Percentiles rank a stretch among this genome's conserved stretches.
phyloP scores from a whole-genome alignment of 2,797 vertebrate genomes.

The Xiphorhynchus erythropygius region DNA sequence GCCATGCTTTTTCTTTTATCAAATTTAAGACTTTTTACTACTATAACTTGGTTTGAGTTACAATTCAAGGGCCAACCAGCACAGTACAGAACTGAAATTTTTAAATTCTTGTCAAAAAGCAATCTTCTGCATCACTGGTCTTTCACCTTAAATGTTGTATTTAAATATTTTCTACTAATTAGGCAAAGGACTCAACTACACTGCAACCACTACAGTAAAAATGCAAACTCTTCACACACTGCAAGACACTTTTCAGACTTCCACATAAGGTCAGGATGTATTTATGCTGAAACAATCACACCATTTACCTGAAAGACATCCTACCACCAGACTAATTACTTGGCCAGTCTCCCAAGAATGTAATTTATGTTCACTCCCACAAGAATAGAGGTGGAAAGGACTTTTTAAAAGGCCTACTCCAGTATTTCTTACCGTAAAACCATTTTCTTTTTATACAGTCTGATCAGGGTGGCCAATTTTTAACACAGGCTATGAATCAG shows the following conservation, averaged over 20 bases:
- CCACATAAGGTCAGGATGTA: fast-evolving
- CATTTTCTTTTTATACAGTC: background rate
- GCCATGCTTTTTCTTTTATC: background rate
- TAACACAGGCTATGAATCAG: background rate
- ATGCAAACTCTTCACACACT: background rate
- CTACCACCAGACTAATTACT: background rate
- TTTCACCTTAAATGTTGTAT: background rate
- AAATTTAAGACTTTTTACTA: background rate
- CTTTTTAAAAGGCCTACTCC: background rate
- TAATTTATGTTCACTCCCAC: background rate
- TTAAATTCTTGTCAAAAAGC: background rate
- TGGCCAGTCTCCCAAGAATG: background rate
- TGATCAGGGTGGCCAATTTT: background rate
- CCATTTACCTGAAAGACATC: background rate
- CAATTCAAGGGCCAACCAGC: background rate
- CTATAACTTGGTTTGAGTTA: background rate
- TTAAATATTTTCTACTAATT: background rate
- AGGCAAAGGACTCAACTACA: background rate
- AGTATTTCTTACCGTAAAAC: background rate
- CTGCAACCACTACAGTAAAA: background rate
- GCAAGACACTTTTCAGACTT: background rate
- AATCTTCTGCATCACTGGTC: background rate
- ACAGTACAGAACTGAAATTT: background rate
- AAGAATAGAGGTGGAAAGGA: fast-evolving
- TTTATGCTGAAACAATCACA: background rate